phyloP scores from a whole-genome alignment of 2,797 vertebrate species.

The Zonotrichia albicollis region DNA sequence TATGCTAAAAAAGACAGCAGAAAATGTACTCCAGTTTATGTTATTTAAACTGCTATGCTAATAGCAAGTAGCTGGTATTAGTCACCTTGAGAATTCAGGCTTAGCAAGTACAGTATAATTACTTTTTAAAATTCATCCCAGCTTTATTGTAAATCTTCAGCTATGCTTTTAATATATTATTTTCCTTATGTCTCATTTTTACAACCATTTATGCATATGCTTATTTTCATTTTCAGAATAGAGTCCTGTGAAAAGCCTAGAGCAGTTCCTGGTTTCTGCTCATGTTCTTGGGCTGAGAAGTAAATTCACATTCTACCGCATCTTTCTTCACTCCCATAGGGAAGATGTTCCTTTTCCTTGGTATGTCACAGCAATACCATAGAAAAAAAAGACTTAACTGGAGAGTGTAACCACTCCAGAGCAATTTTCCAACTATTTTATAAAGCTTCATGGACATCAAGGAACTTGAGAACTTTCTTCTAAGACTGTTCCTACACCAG shows the following conservation, averaged over 20 bases:
- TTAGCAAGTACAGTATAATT: slow-evolving; percentile 33
- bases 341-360: rapidly evolving
- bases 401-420: background rate
- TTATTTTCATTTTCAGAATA: background rate
- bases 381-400: background rate
- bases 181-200: background rate
- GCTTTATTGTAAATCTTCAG: background rate
- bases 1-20: background rate
- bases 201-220: background rate
- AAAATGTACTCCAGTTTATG: background rate
- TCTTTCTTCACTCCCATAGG: background rate
- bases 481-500: background rate
- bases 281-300: background rate
- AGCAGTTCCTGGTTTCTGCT: background rate
- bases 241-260: background rate
- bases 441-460: background rate
- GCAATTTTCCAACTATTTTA: background rate
- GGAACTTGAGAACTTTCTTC: background rate
- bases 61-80: background rate
- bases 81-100: slow-evolving; percentile 3
- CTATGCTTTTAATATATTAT: background rate
- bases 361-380: background rate
- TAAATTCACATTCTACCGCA: background rate
- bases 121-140: background rate
- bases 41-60: background rate